A percentile compares a stretch with the other conserved stretches of the same genome.
phyloP scores from a whole-genome alignment of 2,113 vertebrate genomes.

The Emydura subglobosa region DNA sequence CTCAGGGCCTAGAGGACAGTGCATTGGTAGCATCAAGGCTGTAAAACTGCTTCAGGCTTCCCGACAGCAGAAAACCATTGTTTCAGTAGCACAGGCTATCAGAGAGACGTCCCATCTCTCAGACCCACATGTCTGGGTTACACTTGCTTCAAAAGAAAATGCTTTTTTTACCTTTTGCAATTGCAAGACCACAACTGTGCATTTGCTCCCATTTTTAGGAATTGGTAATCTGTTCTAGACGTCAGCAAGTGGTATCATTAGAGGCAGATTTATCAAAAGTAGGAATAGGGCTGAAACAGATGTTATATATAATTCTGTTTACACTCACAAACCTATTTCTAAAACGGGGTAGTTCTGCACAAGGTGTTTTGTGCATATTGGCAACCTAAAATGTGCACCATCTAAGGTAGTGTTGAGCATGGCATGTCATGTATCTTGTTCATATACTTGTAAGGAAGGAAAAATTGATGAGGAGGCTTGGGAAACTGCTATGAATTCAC shows the following conservation, averaged over 20 bases:
- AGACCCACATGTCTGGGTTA: neutral
- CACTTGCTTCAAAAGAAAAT: neutral
- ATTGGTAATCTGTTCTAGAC: neutral
- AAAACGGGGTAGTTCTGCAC: neutral
- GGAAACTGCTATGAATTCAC: neutral
- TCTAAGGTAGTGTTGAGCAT: neutral
- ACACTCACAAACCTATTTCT: neutral
- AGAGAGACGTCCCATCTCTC: neutral
- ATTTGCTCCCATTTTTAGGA: neutral
- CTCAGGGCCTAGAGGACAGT: neutral
- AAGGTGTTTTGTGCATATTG: neutral
- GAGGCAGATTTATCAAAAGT: neutral
- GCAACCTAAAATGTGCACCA: neutral
- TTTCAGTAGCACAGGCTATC: neutral
- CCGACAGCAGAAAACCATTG: neutral
- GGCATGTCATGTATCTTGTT: fast-evolving
- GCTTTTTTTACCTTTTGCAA: neutral
- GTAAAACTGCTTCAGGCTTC: neutral
- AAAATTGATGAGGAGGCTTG: neutral
- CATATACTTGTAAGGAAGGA: neutral
- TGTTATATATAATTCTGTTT: neutral
- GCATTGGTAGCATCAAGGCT: neutral
- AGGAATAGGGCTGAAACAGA: neutral
- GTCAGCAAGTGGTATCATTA: fast-evolving
- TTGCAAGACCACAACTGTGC: fast-evolving